phyloP scores from a whole-genome alignment of 1,140 invertebrate species.

The Meloidogyne floridensis region DNA sequence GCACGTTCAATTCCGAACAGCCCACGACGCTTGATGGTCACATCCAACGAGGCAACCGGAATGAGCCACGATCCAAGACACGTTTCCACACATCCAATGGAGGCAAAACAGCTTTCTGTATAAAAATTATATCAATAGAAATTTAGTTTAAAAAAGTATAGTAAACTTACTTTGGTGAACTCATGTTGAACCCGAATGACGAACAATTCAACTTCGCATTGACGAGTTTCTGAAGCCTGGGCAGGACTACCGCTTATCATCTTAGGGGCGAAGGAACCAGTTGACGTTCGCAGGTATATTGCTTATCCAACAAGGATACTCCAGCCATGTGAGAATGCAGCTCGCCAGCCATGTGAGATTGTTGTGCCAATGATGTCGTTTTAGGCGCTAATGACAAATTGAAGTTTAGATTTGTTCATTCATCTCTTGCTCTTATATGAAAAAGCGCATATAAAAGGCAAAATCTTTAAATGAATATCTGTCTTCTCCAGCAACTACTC shows the following conservation, averaged over 20 bases:
- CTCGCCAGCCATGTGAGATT: not conserved
- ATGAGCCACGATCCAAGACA: not conserved
- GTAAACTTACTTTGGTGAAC: not conserved
- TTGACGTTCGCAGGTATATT: not conserved
- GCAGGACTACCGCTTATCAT: not conserved
- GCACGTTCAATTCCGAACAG: not conserved
- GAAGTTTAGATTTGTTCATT: too few species aligned
- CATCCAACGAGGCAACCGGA: slow-evolving; percentile 1
- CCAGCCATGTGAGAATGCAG: not conserved
- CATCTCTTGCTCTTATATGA: too few species aligned
- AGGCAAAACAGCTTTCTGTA: not conserved
- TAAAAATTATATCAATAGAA: not conserved
- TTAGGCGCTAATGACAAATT: not conserved
- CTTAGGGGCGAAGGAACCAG: not conserved
- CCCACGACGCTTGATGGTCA: not conserved
- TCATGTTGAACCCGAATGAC: slow-evolving; percentile 5
- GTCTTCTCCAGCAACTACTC: not conserved
- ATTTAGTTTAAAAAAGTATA: not conserved
- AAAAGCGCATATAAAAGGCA: too few species aligned
- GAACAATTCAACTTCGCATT: not conserved
- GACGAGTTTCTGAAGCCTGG: not conserved
- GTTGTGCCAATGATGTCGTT: not conserved
- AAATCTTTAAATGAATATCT: too few species aligned
- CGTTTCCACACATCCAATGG: slow-evolving; percentile 4
- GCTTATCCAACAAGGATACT: not conserved